Evolutionary conservation across 2,888 invertebrate species (phyloP), one percentile per base, ranked within the genome.

Genomic region (Geotrupes spiniger): DNA sequence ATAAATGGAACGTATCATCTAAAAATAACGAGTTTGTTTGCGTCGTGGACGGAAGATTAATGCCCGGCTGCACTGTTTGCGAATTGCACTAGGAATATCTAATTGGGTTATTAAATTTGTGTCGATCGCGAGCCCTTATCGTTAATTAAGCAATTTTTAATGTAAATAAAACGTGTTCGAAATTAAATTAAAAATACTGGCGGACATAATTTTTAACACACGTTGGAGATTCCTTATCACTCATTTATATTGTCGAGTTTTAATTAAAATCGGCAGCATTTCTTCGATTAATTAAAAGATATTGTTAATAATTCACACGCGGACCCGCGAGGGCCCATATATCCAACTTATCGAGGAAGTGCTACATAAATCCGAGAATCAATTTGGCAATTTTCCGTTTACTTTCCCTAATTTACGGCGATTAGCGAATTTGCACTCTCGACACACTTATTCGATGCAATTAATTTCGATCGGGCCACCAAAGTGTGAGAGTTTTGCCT

Each of bases 241-340:
- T 8, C 33, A 33, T 33, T 33, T 33, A 14, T 33, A 33, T 33
- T 33, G 33, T 33, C 33, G 15, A 33, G 33, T 14, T 33, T 33
- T 33, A 33, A 33, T 33, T 33, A 33, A 33, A 33, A 33, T 14
- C 33, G 33, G 33, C 33, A 33, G 36, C 36, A 41, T 14, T 41
- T 46, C 46, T 40, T 46, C 40, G 46, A 46, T 46, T 46, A 46
- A 46, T 46, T 46, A 46, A 46, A 46, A 46, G 46, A 46, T 46
- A 46, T 28, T 26, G 41, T 15, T 9, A 26, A 17, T 40, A 46
- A 15, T 41, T 46, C 40, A 41, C 36, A 9, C 46, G 8, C 12
- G 14, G 10, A 12, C 33, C 14, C 11, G 33, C 14, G 33, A 33
- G 15, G 6, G 4, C 21, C 6, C 33, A 33, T 33, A 33, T 10